These are phyloP conservation scores for Phorcus lineatus DNA, from an alignment of 2,888 invertebrate genomes.

Conservation along the genomic window DNA sequence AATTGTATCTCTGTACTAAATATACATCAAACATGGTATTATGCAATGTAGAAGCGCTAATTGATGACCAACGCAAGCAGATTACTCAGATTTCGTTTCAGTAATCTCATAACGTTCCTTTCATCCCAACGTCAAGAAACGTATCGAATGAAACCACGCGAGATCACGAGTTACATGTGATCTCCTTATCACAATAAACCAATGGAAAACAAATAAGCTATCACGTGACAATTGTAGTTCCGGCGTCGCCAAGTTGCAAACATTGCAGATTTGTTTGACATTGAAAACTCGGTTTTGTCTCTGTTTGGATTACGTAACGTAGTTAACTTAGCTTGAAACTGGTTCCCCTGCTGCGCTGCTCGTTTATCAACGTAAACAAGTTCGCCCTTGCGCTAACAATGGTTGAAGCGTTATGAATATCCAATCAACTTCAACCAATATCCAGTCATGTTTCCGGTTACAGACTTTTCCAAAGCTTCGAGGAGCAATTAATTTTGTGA, in stretches of 20 bases:
- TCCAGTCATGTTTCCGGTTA: background rate
- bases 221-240: slow-evolving; percentile 8
- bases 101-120: background rate
- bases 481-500: background rate
- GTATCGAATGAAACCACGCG: background rate
- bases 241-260: slow-evolving; percentile 9
- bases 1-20: background rate
- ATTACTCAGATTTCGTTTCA: background rate
- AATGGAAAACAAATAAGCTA: slow-evolving; percentile 17
- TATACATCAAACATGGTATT: background rate
- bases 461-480: background rate
- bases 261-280: background rate
- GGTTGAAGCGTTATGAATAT: background rate
- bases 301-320: slow-evolving; percentile 1
- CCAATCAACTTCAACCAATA: background rate
- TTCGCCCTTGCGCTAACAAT: background rate
- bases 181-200: slow-evolving; percentile 18
- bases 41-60: background rate
- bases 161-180: background rate
- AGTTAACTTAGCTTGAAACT: background rate
- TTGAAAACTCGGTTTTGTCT: background rate
- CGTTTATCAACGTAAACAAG: background rate
- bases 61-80: background rate
- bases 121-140: background rate
- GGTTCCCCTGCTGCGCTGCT: background rate